phyloP scores from a whole-genome alignment of 2,888 invertebrate species.

The Drosophila lutescens region DNA sequence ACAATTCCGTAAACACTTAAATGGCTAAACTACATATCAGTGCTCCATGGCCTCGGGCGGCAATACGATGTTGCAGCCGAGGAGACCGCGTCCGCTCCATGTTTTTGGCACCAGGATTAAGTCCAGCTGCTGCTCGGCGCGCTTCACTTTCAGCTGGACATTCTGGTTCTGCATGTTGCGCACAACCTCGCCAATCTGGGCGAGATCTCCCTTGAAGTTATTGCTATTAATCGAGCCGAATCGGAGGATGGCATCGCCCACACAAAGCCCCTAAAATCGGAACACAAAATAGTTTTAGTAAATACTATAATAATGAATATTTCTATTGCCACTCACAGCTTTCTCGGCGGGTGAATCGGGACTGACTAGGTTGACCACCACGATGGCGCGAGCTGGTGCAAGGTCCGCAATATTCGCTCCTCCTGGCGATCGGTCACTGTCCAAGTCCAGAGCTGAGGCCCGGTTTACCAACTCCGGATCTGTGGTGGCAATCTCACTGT shows the following conservation, averaged over 20 bases:
- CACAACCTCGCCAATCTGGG: slow-evolving; percentile 89
- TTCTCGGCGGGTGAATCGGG: slow-evolving; percentile 92
- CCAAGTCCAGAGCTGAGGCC: slow-evolving; percentile 63
- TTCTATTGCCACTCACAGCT: slow-evolving; percentile 86
- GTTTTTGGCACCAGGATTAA: slow-evolving; percentile 88
- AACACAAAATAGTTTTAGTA: neutral
- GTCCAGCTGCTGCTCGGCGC: slow-evolving; percentile 85
- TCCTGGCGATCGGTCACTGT: slow-evolving; percentile 38
- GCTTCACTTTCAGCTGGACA: slow-evolving; percentile 85
- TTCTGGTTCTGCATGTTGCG: slow-evolving; percentile 86
- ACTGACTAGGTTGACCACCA: slow-evolving; percentile 89
- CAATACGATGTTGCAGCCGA: slow-evolving; percentile 89
- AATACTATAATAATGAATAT: neutral
- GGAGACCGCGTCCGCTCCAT: slow-evolving; percentile 91
- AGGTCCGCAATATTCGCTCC: slow-evolving; percentile 22
- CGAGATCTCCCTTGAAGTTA: slow-evolving; percentile 89
- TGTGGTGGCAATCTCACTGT: slow-evolving; percentile 84
- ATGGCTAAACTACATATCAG: slow-evolving; percentile 22
- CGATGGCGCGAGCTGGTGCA: slow-evolving; percentile 85
- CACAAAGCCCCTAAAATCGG: slow-evolving; percentile 87
- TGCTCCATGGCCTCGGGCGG: slow-evolving; percentile 66
- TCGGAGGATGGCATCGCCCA: slow-evolving; percentile 89
- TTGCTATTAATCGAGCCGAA: slow-evolving; percentile 90
- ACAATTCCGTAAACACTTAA: slow-evolving; percentile 14
- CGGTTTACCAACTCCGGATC: slow-evolving; percentile 66